A percentile compares a stretch with the other conserved stretches of the same genome.
phyloP scores from a whole-genome alignment of 2,797 vertebrate genomes.

The Clamator glandarius region DNA sequence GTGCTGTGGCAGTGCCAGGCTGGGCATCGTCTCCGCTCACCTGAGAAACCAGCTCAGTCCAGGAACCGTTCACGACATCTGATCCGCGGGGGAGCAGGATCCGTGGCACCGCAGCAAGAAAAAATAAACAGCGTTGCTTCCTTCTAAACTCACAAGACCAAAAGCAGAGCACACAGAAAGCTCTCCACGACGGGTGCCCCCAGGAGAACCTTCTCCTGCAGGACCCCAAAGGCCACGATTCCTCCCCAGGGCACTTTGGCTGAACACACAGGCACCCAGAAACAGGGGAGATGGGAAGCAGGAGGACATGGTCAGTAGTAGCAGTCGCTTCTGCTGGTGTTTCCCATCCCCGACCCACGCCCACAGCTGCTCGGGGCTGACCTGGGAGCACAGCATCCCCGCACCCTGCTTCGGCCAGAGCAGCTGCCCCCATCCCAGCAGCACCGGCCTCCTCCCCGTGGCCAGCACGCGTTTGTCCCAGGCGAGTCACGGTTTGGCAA shows the following conservation, averaged over 20 bases:
- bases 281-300: not conserved
- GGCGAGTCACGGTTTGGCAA: not conserved
- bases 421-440: not conserved
- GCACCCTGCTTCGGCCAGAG: rapidly evolving
- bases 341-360: not conserved
- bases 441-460: not conserved
- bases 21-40: not conserved
- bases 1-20: not conserved
- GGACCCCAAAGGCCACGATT: not conserved
- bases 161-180: not conserved
- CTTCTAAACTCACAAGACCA: not conserved
- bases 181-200: rapidly evolving
- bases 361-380: not conserved
- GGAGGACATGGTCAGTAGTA: not conserved
- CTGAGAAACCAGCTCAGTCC: slow-evolving; percentile 29
- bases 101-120: slow-evolving; percentile 25
- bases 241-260: not conserved
- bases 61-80: slow-evolving; percentile 53
- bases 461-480: not conserved
- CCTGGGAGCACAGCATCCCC: rapidly evolving
- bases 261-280: rapidly evolving
- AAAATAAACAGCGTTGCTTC: slow-evolving; percentile 42
- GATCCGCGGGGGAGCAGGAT: not conserved
- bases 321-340: rapidly evolving
- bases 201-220: not conserved